Evolutionary conservation across 2,888 invertebrate species (phyloP).

Genomic region (Bellardia pandia): DNA sequence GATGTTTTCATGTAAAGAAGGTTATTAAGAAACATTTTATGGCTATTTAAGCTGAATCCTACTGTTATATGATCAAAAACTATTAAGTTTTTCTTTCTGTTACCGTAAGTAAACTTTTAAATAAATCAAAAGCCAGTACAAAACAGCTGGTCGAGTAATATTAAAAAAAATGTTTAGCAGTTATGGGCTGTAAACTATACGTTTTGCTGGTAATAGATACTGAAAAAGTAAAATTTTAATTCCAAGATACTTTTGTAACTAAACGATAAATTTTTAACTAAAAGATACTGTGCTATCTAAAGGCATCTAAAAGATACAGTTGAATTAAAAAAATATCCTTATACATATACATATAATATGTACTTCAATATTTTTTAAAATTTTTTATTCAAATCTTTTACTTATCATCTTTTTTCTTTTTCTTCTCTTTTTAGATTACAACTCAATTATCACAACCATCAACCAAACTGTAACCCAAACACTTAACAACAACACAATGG

Average conservation of each 20-base stretch:
- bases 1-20: constrained; percentile 61
- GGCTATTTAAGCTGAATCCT: constrained; percentile 66
- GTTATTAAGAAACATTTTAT: constrained; percentile 67
- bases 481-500: constrained; percentile 76
- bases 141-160: constrained; percentile 4
- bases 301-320: background rate
- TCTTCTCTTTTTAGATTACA: constrained; percentile 58
- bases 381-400: too few relatives aligned
- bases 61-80: constrained; percentile 62
- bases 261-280: background rate
- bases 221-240: constrained; percentile 9
- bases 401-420: background rate
- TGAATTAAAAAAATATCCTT: too few relatives aligned
- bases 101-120: constrained; percentile 6
- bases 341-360: too few relatives aligned
- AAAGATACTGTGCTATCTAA: background rate
- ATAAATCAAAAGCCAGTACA: constrained; percentile 44
- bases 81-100: constrained; percentile 21
- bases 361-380: too few relatives aligned
- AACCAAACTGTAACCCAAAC: too few relatives aligned
- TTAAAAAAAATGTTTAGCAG: background rate
- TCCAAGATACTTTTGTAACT: constrained; percentile 1
- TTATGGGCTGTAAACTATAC: background rate
- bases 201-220: background rate
- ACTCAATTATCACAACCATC: background rate